Base-by-base conservation (phyloP, 2,797 vertebrate species). In the Ptychobarbus kaznakovi region DNA sequence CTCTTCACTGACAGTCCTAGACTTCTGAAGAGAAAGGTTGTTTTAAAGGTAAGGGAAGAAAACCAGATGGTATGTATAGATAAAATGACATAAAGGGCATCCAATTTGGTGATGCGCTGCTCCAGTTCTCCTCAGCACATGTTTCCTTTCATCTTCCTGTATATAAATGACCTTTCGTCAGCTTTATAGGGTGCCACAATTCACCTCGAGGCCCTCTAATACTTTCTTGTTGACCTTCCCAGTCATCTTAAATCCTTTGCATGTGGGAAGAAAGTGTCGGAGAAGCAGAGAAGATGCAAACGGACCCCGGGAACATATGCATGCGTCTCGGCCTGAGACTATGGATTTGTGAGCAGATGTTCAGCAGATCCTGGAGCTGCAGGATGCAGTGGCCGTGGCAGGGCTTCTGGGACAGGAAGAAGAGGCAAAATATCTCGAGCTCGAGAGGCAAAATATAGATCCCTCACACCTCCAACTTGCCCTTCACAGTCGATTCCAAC, bases 301-400 rank as follows among this genome's bases (percentile, higher is more conserved):
- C 13, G 6, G 61, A 6, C 11, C 20, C 18, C 15, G 53, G 42
- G 40, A 44, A 83, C 42, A 53, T 38, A 42, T 42, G 77, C 6
- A 35, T n/a, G 15, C 9, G 5, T 72, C n/a, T 25, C 32, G 38
- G 32, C 20, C 40, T n/a, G 40, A 46, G 53, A 16, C 44, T 38
- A 35, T 11, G 70, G 69, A 28, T 18, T 11, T 77, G 40, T 32
- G 87, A 35, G 63, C 89, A 90, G 81, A 86, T 87, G 89, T 90
- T 87, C 66, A 46, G 63, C 87, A 89, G 87, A 87, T 89, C 56
- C 66, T 53, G 4, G 8, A 77, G 61, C 32, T 28, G 73, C 61
- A 77, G 82, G 61, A 74, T 40, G 28, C 32, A 63, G 42, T 49
- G 81, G 58, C 72, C 15, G 1, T 12, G 73, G 22, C 32, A 28